Conservation (phyloP, 2,888 invertebrate species). For the Spilosoma lubricipeda region DNA sequence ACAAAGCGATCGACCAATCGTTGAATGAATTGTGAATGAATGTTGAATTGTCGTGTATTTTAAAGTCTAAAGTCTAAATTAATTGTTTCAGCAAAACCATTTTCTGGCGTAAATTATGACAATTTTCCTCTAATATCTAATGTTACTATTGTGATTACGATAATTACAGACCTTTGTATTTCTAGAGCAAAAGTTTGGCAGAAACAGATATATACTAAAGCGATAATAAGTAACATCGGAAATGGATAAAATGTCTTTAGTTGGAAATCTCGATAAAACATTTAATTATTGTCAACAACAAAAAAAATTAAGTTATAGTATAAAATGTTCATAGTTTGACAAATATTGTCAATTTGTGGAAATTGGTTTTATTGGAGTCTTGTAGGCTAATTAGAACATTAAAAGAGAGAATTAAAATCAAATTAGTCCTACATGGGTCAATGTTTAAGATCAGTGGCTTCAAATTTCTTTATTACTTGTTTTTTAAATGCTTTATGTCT, state of each 20-base stretch:
- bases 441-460: background rate
- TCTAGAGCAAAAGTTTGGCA: conserved; percentile 9
- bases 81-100: background rate
- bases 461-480: background rate
- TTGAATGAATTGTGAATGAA: too few relatives aligned
- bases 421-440: background rate
- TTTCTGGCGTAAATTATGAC: conserved; percentile 21
- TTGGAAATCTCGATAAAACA: too few relatives aligned
- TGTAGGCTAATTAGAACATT: too few relatives aligned
- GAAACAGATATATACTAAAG: conserved; percentile 18
- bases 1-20: background rate
- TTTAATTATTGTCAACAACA: too few relatives aligned
- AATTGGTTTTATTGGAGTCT: background rate
- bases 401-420: too few relatives aligned
- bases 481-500: background rate
- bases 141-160: conserved; percentile 29
- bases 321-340: background rate
- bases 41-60: too few relatives aligned
- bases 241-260: background rate
- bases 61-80: too few relatives aligned
- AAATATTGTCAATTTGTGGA: too few relatives aligned
- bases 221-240: background rate
- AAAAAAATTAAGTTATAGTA: background rate
- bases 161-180: conserved; percentile 12
- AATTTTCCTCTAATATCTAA: conserved; percentile 31